Evolutionary conservation across 2,888 invertebrate species (phyloP).

Genomic region (Abscondita cerata): DNA sequence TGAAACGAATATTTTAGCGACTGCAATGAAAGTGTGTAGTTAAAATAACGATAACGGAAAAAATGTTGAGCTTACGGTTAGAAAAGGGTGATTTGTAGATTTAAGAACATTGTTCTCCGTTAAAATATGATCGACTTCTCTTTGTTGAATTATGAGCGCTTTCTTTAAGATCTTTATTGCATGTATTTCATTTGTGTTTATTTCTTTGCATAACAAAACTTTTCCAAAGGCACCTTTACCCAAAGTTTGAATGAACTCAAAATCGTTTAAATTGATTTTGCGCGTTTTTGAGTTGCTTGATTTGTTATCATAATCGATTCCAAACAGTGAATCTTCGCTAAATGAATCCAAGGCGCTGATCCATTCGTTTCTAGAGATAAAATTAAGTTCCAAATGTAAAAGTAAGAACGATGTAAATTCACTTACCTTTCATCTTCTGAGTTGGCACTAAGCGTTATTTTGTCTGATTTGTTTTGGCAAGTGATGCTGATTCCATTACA

Average conservation of each 20-base stretch:
- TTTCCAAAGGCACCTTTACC: constrained; percentile 8
- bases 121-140: background rate
- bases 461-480: no score
- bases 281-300: no score
- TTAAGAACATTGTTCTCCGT: background rate
- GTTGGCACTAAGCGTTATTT: no score
- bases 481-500: no score
- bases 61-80: constrained; percentile 2
- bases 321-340: no score
- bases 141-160: background rate
- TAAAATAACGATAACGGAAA: no score
- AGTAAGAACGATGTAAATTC: no score
- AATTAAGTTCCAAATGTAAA: no score
- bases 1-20: constrained; percentile 11
- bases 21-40: background rate
- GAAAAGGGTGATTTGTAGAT: background rate
- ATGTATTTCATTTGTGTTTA: background rate
- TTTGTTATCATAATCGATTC: no score
- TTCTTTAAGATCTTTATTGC: constrained; percentile 4
- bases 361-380: no score
- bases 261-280: background rate
- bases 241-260: background rate
- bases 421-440: no score
- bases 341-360: no score
- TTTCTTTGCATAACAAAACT: constrained; percentile 6